Evolutionary conservation across 2,888 invertebrate genomes (phyloP).

Genomic region (Lutraria lutraria): DNA sequence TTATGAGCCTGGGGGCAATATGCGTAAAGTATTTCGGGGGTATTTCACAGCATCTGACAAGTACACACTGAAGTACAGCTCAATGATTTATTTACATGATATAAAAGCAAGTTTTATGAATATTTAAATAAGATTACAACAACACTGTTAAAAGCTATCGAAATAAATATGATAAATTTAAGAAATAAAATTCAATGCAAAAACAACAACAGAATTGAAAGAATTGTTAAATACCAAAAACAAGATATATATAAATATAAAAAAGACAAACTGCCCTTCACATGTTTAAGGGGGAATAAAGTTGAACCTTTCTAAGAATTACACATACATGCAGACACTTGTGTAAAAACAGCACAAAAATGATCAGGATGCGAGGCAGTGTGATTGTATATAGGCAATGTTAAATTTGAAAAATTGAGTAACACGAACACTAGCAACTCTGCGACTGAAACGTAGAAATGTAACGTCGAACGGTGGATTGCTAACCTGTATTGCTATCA

Average conservation of each 20-base stretch:
- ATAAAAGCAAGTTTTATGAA: slow-evolving; percentile 1
- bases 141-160: slow-evolving; percentile 57
- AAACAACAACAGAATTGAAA: slow-evolving; percentile 63
- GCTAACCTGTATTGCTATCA: slow-evolving; percentile 87
- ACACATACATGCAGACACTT: slow-evolving; percentile 46
- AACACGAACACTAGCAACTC: slow-evolving; percentile 64
- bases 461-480: slow-evolving; percentile 66
- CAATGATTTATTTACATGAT: not conserved
- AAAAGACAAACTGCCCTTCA: slow-evolving; percentile 53
- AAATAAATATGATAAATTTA: slow-evolving; percentile 52
- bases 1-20: not conserved
- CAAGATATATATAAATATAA: slow-evolving; percentile 51
- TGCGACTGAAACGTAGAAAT: slow-evolving; percentile 63
- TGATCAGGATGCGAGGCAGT: slow-evolving; percentile 58
- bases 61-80: slow-evolving; percentile 6
- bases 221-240: slow-evolving; percentile 48
- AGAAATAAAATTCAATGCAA: slow-evolving; percentile 53
- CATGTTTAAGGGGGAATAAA: slow-evolving; percentile 28
- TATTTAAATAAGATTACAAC: slow-evolving; percentile 33
- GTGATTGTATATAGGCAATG: slow-evolving; percentile 59
- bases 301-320: slow-evolving; percentile 25
- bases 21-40: not conserved
- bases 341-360: slow-evolving; percentile 49
- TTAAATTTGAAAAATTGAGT: slow-evolving; percentile 57
- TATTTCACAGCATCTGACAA: not conserved